Base-by-base conservation (phyloP, 1,140 invertebrate species). In the Anastrepha obliqua region DNA sequence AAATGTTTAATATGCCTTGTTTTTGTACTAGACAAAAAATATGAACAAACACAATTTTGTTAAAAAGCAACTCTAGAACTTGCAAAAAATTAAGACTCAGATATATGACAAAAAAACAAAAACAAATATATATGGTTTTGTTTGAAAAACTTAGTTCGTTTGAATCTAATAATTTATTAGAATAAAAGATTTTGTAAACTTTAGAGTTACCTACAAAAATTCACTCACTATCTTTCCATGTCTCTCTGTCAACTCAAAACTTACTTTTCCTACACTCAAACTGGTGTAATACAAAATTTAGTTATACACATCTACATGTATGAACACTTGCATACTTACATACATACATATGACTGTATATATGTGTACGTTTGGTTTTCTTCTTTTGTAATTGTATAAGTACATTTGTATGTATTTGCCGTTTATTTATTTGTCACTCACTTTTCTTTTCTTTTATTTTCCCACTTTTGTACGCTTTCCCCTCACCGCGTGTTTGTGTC, bases 41-140 rank as follows among this genome's bases (percentile, higher is more conserved):
- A 62, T 15, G 60, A 81, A 81, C 74, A 58, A 81, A 81, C 74
- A 81, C 74, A 81, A 81, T 81, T 81, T 81, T 81, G 74, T 81
- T 58, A 81, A 81, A 20, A 20, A 81, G 8, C 17, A 70, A 29
- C 29, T 29, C 0, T 29, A 29, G 1, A 29, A 29, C 29, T 29
- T 29, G 29, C 1, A 29, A 29, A 29, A 29, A 29, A 29, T 29
- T 29, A 0, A 29, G 29, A 29, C 29, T 29, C 29, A 29, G 29
- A 29, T 29, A 29, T 29, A 29, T 29, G 29, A 29, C 0, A 29
- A 62, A 62, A 17, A 62, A 62, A 17, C 13, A 29, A 29, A 81
- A 81, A 20, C 51, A 55, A 58, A 29, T 55, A 20, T 55, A 9
- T 20, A 55, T 11, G 29, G 2, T 81, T 81, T n/a, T 81, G n/a